These are phyloP conservation scores for Cephalotes varians DNA, from an alignment of 2,888 invertebrate genomes.

Conservation along the genomic window DNA sequence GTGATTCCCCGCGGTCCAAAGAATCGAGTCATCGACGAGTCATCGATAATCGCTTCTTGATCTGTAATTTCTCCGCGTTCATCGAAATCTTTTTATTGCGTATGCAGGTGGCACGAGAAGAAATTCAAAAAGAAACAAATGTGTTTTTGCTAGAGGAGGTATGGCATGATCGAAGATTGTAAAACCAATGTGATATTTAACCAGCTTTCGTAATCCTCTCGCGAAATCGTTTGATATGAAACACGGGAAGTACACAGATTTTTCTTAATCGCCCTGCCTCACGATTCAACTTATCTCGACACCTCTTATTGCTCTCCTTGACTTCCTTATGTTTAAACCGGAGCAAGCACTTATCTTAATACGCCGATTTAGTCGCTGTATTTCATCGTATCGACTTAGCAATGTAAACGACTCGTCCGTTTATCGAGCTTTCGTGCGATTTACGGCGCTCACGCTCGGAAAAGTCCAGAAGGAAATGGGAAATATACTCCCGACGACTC, in stretches of 20 bases:
- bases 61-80: not conserved
- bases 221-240: not conserved
- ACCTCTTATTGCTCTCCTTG: constrained; percentile 10
- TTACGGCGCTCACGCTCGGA: constrained; percentile 2
- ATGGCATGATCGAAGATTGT: not conserved
- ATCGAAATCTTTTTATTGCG: not conserved
- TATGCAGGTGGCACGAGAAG: not conserved
- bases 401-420: constrained; percentile 9
- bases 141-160: not conserved
- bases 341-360: constrained; percentile 44
- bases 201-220: not conserved
- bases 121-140: not conserved
- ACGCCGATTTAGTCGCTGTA: constrained; percentile 41
- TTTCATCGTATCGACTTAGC: constrained; percentile 45
- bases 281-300: constrained; percentile 13
- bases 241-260: not conserved
- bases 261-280: not conserved
- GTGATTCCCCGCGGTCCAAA: constrained; percentile 17
- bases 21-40: constrained; percentile 66
- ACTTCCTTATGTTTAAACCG: constrained; percentile 27
- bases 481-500: not conserved
- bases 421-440: constrained; percentile 8
- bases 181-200: not conserved
- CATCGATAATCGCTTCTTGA: constrained; percentile 70
- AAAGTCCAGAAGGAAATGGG: constrained; percentile 6